These are phyloP conservation scores for Sesia bembeciformis DNA, from an alignment of 2,888 invertebrate species.

Conservation along the genomic window DNA sequence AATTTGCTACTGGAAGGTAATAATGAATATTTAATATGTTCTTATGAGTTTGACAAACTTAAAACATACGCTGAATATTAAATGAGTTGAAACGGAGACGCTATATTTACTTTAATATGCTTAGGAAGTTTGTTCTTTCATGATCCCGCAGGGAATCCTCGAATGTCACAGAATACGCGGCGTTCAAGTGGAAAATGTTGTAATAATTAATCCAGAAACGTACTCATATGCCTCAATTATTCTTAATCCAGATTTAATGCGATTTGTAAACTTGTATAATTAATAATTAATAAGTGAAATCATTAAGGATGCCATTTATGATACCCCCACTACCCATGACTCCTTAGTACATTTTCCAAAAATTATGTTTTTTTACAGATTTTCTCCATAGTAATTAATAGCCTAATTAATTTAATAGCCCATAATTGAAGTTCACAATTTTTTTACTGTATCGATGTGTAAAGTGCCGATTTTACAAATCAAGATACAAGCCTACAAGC, in stretches of 20 bases:
- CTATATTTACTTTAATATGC: constrained; percentile 50
- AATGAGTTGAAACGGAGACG: constrained; percentile 46
- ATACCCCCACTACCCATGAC: too few species aligned
- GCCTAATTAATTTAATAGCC: too few species aligned
- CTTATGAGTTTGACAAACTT: constrained; percentile 44
- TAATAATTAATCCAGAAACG: background rate
- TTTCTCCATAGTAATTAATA: too few species aligned
- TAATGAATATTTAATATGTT: constrained; percentile 50
- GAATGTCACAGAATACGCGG: constrained; percentile 11
- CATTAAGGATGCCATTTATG: too few species aligned
- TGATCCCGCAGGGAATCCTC: constrained; percentile 48
- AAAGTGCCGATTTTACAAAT: too few species aligned
- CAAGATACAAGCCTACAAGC: too few species aligned
- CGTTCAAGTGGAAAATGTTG: background rate
- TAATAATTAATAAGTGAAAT: too few species aligned
- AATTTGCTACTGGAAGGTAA: constrained; percentile 85
- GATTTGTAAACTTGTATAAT: background rate
- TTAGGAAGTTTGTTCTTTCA: constrained; percentile 55
- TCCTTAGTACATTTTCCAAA: too few species aligned
- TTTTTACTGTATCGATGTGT: too few species aligned
- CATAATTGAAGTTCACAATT: too few species aligned
- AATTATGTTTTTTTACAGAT: too few species aligned
- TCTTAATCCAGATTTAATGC: background rate
- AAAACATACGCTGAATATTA: constrained; percentile 58
- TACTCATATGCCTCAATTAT: background rate